A percentile compares a stretch with the other conserved stretches of the same genome.
phyloP scores from a whole-genome alignment of 1,140 invertebrate species.

The Choristoneura fumiferana region DNA sequence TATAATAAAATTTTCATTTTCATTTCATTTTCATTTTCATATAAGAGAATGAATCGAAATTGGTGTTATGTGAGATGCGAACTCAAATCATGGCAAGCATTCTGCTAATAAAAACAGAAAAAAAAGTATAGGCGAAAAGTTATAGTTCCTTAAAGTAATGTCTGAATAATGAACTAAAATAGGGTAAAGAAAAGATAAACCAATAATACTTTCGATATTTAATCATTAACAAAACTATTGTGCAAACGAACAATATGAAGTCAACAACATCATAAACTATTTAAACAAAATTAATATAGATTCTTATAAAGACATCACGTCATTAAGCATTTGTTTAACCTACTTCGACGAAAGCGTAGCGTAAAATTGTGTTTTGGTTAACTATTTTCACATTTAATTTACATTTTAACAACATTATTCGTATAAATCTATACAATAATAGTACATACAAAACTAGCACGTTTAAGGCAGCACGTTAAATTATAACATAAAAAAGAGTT shows the following conservation, averaged over 20 bases:
- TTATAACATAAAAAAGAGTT: conserved; percentile 12
- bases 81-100: too few species aligned
- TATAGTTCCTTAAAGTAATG: too few species aligned
- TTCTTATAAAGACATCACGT: conserved; percentile 38
- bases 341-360: conserved; percentile 2
- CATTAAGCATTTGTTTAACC: conserved; percentile 18
- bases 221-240: conserved; percentile 66
- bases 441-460: background rate
- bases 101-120: too few species aligned
- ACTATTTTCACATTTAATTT: conserved; percentile 18
- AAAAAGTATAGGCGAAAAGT: too few species aligned
- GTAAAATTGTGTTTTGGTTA: conserved; percentile 21
- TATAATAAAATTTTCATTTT: too few species aligned
- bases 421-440: background rate
- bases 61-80: too few species aligned
- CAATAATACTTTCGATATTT: conserved; percentile 48
- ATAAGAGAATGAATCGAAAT: too few species aligned
- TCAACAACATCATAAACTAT: conserved; percentile 70
- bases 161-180: too few species aligned
- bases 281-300: conserved; percentile 67
- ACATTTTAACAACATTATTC: background rate
- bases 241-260: conserved; percentile 62
- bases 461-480: conserved; percentile 11
- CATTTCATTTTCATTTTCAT: too few species aligned
- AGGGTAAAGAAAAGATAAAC: conserved; percentile 1